Evolutionary conservation across 2,113 vertebrate genomes (phyloP).

Genomic region (Perccottus glenii): DNA sequence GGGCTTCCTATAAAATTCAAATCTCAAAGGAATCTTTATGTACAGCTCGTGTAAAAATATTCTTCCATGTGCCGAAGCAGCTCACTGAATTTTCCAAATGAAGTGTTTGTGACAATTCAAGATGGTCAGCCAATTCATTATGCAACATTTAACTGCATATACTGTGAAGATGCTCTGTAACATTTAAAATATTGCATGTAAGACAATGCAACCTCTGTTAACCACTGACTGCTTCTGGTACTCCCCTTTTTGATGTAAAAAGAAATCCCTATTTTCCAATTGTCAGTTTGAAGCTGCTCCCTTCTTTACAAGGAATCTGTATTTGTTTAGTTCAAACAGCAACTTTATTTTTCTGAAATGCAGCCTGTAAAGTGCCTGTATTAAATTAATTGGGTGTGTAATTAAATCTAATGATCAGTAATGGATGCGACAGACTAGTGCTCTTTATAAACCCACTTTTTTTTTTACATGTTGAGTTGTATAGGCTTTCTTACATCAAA

Average conservation of each 20-base stretch:
- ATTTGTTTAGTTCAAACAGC: not conserved
- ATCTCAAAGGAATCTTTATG: constrained; percentile 2
- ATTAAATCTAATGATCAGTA: too few relatives aligned
- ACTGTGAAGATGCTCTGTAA: constrained; percentile 40
- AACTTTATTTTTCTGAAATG: not conserved
- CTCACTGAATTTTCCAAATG: constrained; percentile 20
- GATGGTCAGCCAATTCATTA: constrained; percentile 7
- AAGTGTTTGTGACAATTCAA: constrained; percentile 32
- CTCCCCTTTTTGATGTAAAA: too few relatives aligned
- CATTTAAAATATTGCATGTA: not conserved
- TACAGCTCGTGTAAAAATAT: constrained; percentile 11
- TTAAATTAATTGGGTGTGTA: too few relatives aligned
- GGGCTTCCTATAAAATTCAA: constrained; percentile 7
- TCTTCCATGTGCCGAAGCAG: constrained; percentile 7
- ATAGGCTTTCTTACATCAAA: too few relatives aligned
- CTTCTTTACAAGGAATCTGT: too few relatives aligned
- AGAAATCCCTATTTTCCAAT: too few relatives aligned
- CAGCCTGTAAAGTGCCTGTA: too few relatives aligned
- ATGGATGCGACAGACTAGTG: too few relatives aligned
- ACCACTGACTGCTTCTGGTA: not conserved
- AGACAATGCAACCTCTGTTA: not conserved
- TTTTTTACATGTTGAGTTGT: too few relatives aligned
- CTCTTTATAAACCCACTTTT: too few relatives aligned
- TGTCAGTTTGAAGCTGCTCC: too few relatives aligned
- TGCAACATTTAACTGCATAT: constrained; percentile 35